Percentiles rank a stretch among this genome's conserved stretches.
Conservation (phyloP, 2,797 vertebrate species). For the Epinephelus awoara region DNA sequence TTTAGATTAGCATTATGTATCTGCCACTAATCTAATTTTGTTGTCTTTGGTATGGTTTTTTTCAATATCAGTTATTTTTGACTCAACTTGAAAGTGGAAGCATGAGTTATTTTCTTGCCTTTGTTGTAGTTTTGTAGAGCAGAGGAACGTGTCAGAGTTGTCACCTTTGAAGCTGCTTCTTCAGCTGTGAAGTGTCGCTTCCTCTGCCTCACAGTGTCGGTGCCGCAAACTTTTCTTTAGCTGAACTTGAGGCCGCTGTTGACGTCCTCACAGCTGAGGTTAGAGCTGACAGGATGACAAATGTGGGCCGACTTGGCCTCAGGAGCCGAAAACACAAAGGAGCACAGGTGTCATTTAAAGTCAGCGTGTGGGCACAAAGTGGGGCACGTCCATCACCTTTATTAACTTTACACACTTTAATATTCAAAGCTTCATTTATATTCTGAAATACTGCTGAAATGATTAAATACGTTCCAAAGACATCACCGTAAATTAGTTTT, state of each 20-base stretch:
- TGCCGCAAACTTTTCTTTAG: no score
- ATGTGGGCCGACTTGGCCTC: background rate
- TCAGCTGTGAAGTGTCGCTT: background rate
- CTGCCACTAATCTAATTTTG: no score
- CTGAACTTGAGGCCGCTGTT: background rate
- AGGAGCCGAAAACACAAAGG: background rate
- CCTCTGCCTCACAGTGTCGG: background rate
- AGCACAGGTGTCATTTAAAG: background rate
- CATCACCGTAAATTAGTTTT: no score
- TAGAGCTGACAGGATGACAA: background rate
- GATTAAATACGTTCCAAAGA: background rate
- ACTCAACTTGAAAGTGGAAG: no score
- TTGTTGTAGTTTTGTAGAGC: no score
- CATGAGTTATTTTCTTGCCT: no score
- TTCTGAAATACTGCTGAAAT: background rate
- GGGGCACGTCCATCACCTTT: constrained; percentile 1
- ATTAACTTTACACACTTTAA: background rate
- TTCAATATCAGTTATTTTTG: no score
- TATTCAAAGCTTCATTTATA: background rate
- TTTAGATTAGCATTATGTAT: no score
- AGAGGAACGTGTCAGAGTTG: background rate
- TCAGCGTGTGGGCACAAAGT: constrained; percentile 7
- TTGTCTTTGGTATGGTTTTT: no score
- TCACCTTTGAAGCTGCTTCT: background rate
- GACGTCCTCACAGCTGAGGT: constrained; percentile 2